Percentiles rank a stretch among this genome's conserved stretches.
phyloP scores from a whole-genome alignment of 2,797 vertebrate genomes.

The Borostomias antarcticus region DNA sequence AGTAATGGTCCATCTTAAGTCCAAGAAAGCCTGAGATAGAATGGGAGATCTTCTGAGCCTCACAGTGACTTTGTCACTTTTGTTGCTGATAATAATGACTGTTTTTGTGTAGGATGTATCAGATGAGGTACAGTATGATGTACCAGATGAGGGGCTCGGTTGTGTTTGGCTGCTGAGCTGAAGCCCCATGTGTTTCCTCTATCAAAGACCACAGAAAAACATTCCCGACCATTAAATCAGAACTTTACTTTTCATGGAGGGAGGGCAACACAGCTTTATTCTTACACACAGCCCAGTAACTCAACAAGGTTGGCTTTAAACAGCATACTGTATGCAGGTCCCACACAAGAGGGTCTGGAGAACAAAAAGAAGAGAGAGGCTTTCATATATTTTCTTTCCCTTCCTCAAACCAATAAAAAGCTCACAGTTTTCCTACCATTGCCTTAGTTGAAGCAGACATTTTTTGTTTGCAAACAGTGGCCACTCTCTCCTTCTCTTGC shows the following conservation, averaged over 20 bases:
- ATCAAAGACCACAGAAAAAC: slow-evolving; percentile 22
- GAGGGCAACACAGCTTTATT: background rate
- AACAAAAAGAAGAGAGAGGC: no score
- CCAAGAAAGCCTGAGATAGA: slow-evolving; percentile 18
- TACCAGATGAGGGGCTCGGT: background rate
- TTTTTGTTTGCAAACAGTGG: no score
- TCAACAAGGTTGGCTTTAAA: background rate
- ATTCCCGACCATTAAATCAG: background rate
- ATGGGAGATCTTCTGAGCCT: slow-evolving; percentile 4
- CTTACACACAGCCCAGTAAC: background rate
- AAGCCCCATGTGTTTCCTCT: slow-evolving; percentile 25
- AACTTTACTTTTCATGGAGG: background rate
- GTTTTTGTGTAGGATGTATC: slow-evolving; percentile 30
- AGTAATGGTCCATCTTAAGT: no score
- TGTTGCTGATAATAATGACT: slow-evolving; percentile 17
- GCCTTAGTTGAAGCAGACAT: no score
- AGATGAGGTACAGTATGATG: slow-evolving; percentile 16
- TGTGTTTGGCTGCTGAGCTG: slow-evolving; percentile 35
- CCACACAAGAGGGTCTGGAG: no score
- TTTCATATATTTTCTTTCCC: background rate
- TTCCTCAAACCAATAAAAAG: no score
- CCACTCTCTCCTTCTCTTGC: background rate
- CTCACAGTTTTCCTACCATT: no score
- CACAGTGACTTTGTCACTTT: slow-evolving; percentile 36
- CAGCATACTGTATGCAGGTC: no score